Base-by-base conservation (phyloP, 1,140 invertebrate species). In the Nasonia vitripennis region DNA sequence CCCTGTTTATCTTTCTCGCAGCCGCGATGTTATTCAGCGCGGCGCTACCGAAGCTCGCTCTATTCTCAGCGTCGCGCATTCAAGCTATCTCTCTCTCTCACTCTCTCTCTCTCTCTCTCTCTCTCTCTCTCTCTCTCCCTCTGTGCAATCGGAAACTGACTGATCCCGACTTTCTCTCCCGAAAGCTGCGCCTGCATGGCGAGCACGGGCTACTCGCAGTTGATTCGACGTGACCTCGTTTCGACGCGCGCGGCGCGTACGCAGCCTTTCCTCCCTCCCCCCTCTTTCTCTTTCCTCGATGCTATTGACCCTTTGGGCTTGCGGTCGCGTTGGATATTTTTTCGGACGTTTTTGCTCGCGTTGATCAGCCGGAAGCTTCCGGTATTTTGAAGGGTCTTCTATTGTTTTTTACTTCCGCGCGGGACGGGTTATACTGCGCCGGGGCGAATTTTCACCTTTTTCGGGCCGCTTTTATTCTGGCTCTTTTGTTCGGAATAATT, bases 111-210 rank as follows among this genome's bases (percentile, higher is more conserved):
- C 55, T 62, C 55, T 62, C 55, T 62, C 55, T 1, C 20, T 62
- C 27, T n/a, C n/a, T 27, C 27, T 27, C 27, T 27, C 27, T 27
- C 27, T 27, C 0, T 14, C 55, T 1, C 48, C 12, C 12, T 62
- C 20, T 62, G 55, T 62, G 55, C 51, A 71, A 86, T 89, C 86
- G 85, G 88, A 88, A 89, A 89, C 82, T 86, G 89, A 87, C 62
- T 51, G 79, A 79, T 71, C 70, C 70, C 70, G 27, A 71, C 70
- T 71, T 71, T 34, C 70, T 27, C 70, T 27, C 55, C 55, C 55
- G 6, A 62, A 62, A 62, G 55, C 55, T 62, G 55, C 17, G 55
- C 17, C 55, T 62, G 17, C 9, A 45, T 10, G 34, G 51, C 6
- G 4, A 62, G 27, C 27, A n/a, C 55, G 55, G 55, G 55, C 55